Percentiles rank a stretch among this genome's conserved stretches.
Evolutionary conservation across 1,140 invertebrate species (phyloP).

Genomic region (Carposina sasakii): DNA sequence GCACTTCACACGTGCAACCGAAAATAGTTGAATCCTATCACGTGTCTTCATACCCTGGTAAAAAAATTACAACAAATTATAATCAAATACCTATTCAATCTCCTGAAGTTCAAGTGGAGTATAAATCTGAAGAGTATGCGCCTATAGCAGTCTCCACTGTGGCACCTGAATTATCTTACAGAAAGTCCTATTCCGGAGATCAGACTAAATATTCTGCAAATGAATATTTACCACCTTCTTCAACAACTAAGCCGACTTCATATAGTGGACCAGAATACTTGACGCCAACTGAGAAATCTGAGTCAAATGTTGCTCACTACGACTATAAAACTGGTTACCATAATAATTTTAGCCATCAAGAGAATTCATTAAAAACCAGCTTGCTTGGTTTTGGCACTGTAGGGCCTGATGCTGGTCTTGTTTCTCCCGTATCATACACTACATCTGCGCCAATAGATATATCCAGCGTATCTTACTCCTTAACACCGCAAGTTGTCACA

Average conservation of each 20-base stretch:
- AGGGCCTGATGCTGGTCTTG: slow-evolving; percentile 61
- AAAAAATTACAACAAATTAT: slow-evolving; percentile 31
- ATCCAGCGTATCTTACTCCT: slow-evolving; percentile 21
- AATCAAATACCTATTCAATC: slow-evolving; percentile 41
- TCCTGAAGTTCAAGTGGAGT: slow-evolving; percentile 50
- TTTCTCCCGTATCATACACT: slow-evolving; percentile 45
- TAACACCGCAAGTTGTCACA: slow-evolving; percentile 31
- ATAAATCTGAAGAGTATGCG: slow-evolving; percentile 57
- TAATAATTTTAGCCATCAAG: no score
- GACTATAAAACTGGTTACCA: slow-evolving; percentile 33
- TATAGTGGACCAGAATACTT: slow-evolving; percentile 58
- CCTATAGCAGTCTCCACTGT: slow-evolving; percentile 49
- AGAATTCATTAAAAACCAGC: slow-evolving; percentile 58
- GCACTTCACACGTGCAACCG: slow-evolving; percentile 28
- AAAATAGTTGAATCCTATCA: slow-evolving; percentile 39
- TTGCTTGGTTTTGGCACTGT: slow-evolving; percentile 66
- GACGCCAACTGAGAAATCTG: slow-evolving; percentile 34
- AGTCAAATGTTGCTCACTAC: slow-evolving; percentile 41
- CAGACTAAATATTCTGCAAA: no score
- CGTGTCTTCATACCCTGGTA: slow-evolving; percentile 31
- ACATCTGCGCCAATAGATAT: slow-evolving; percentile 36
- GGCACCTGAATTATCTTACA: slow-evolving; percentile 34
- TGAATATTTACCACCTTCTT: slow-evolving; percentile 16
- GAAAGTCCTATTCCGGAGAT: no score
- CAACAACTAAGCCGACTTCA: slow-evolving; percentile 24